Evolutionary conservation across 2,888 invertebrate genomes (phyloP).

Genomic region (Dasysyrphus tricinctus): DNA sequence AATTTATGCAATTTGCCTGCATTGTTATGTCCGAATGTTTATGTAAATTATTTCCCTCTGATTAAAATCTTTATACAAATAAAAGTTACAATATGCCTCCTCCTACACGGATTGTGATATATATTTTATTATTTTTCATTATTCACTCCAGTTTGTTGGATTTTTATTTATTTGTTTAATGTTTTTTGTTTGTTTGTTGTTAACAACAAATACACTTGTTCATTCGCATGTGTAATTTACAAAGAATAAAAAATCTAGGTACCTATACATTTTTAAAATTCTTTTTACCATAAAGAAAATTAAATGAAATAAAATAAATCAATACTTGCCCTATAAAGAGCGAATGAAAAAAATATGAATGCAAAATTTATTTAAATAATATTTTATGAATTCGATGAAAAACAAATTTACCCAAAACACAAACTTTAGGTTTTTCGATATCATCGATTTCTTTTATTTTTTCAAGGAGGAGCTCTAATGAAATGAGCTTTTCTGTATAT

Average conservation of each 20-base stretch:
- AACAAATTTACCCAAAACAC: not conserved
- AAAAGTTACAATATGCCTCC: not conserved
- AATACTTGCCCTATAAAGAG: not conserved
- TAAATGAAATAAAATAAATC: too few species aligned
- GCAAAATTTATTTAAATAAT: not conserved
- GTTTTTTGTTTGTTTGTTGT: not conserved
- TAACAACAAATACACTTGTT: not conserved
- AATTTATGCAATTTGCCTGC: constrained; percentile 4
- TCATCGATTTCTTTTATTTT: too few species aligned
- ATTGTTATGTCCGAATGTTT: not conserved
- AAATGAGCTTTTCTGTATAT: not conserved
- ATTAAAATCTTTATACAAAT: constrained; percentile 15
- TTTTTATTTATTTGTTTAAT: not conserved
- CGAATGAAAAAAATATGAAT: not conserved
- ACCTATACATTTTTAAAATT: not conserved
- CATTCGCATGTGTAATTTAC: not conserved
- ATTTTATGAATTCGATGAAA: not conserved
- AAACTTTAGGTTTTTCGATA: too few species aligned
- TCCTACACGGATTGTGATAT: not conserved
- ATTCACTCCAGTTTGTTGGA: not conserved
- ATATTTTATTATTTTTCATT: constrained; percentile 4
- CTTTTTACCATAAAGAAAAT: not conserved
- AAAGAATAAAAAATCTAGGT: not conserved
- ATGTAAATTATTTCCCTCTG: constrained; percentile 20
- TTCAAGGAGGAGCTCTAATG: too few species aligned